A percentile compares a stretch with the other conserved stretches of the same genome.
These are phyloP conservation scores for Sesia apiformis DNA, from an alignment of 2,888 invertebrate genomes.

Conservation along the genomic window DNA sequence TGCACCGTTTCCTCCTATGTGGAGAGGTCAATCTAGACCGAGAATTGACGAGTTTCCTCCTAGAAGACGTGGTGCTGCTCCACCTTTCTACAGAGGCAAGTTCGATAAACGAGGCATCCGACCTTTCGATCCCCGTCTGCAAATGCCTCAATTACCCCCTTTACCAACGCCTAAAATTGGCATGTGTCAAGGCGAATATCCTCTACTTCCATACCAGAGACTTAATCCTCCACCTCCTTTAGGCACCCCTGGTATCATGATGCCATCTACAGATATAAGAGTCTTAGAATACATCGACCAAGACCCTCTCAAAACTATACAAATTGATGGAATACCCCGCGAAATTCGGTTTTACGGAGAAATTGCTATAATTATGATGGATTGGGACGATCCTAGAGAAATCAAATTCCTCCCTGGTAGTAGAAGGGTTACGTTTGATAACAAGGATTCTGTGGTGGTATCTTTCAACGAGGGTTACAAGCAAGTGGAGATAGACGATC, in stretches of 20 bases:
- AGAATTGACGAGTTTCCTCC: conserved; percentile 47
- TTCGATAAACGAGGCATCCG: conserved; percentile 42
- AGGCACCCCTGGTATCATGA: conserved; percentile 44
- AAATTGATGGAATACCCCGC: conserved; percentile 85
- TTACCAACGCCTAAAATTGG: conserved; percentile 52
- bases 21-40: conserved; percentile 48
- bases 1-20: conserved; percentile 32
- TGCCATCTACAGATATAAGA: conserved; percentile 51
- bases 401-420: conserved; percentile 89
- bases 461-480: conserved; percentile 81
- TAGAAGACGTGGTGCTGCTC: conserved; percentile 41
- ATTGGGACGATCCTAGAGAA: conserved; percentile 89
- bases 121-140: conserved; percentile 39
- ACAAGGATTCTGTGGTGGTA: conserved; percentile 79
- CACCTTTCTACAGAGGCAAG: conserved; percentile 45
- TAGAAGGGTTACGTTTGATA: conserved; percentile 83
- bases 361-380: conserved; percentile 88
- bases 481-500: conserved; percentile 82
- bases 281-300: conserved; percentile 60
- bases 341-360: conserved; percentile 92
- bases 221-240: conserved; percentile 45
- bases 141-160: conserved; percentile 20
- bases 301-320: conserved; percentile 85
- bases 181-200: conserved; percentile 47
- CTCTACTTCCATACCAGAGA: conserved; percentile 48